Base-by-base conservation (phyloP, 2,888 invertebrate genomes). In the Epirrhoe alternata region DNA sequence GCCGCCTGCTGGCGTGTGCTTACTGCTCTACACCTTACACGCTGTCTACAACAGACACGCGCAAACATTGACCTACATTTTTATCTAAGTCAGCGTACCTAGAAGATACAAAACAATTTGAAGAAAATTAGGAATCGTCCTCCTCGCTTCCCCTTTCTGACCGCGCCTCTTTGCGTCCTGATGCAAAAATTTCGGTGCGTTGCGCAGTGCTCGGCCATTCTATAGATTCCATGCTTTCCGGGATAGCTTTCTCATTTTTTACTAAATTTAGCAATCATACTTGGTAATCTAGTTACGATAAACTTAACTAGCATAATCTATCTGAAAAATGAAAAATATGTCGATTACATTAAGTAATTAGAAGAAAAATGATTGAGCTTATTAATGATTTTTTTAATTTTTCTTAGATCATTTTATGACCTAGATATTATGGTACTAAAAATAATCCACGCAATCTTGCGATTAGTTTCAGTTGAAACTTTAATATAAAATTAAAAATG, bases 181-280 rank as follows among this genome's bases (percentile, higher is more conserved):
- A 87, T 89, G 88, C 88, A 87, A 89, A 88, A 87, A 86, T 84
- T 85, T 84, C 76, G 80, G 80, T 78, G 85, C 81, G 78, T 80
- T 85, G 87, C 87, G 87, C 86, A 80, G 81, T 73, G 76, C 73
- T 81, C 76, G 81, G 73, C 77, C 79, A 79, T 79, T 79, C 77
- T 67, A 74, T 74, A 79, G 6, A 31, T 47, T 31, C 47, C 73
- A 72, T 45, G 56, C 58, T 50, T 60, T 53, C 45, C 35, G 69
- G 68, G 45, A 75, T 70, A 50, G 59, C 65, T 71, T 60, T 54
- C 30, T 51, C 53, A 42, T 53, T 60, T 45, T 42, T 6, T 24
- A 35, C 5, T 5, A 35, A 14, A 6, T 17, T 5, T 16, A n/a
- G 38, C 7, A 10, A 42, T 12, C 12, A 42, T 42, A 3, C 12